phyloP scores from a whole-genome alignment of 2,888 invertebrate species.

The Camponotus fellah region DNA sequence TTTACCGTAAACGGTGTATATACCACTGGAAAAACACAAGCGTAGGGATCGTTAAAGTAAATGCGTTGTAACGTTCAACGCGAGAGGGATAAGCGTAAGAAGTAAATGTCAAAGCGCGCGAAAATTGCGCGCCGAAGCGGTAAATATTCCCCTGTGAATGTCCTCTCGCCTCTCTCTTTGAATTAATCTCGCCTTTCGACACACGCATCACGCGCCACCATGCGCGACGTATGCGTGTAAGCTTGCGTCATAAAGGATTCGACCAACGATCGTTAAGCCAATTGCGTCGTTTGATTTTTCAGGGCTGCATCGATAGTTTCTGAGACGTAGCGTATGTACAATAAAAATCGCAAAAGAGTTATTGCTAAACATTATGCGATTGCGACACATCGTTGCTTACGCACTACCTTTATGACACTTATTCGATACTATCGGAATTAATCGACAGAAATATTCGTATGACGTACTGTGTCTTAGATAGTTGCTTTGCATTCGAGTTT shows the following conservation, averaged over 20 bases:
- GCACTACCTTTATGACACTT: conserved; percentile 22
- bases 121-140: conserved; percentile 45
- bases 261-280: conserved; percentile 27
- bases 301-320: conserved; percentile 10
- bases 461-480: not conserved
- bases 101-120: conserved; percentile 45
- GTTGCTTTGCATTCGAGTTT: conserved; percentile 4
- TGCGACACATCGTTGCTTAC: conserved; percentile 18
- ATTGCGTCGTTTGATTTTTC: conserved; percentile 39
- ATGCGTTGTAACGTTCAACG: not conserved
- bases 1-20: conserved; percentile 48
- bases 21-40: conserved; percentile 54
- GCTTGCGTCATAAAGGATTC: conserved; percentile 46
- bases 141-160: conserved; percentile 13
- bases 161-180: conserved; percentile 40
- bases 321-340: not conserved
- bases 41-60: conserved; percentile 59
- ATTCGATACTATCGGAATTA: conserved; percentile 13
- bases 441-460: not conserved
- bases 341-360: conserved; percentile 35
- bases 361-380: conserved; percentile 26
- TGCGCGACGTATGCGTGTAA: conserved; percentile 44
- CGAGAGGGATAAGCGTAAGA: conserved; percentile 26
- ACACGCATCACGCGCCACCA: conserved; percentile 46
- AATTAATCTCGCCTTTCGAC: conserved; percentile 51